A percentile compares a stretch with the other conserved stretches of the same genome.
Conservation (phyloP, 2,113 vertebrate genomes). For the Nesoenas mayeri region DNA sequence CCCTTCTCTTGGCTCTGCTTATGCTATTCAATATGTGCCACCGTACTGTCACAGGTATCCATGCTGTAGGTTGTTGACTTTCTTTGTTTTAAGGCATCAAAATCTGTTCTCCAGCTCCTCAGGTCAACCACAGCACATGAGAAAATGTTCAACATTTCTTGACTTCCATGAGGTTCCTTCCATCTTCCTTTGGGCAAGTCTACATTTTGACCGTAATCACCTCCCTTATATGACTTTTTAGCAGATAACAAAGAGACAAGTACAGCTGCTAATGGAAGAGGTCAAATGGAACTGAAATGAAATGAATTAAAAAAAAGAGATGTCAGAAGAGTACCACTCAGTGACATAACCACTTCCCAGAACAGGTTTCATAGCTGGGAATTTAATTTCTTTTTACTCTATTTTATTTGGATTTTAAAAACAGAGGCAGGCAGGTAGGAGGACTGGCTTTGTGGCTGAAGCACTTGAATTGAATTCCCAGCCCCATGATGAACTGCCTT, state of each 20-base stretch:
- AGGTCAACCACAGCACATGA: neutral
- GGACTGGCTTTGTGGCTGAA: neutral
- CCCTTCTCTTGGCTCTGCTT: neutral
- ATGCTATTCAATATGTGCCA: neutral
- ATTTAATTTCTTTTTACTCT: neutral
- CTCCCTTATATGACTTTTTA: neutral
- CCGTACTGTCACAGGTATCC: neutral
- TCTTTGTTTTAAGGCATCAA: neutral
- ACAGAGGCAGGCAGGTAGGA: neutral
- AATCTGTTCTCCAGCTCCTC: neutral
- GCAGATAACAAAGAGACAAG: conserved; percentile 24
- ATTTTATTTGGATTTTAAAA: conserved; percentile 13
- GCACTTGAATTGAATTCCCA: neutral
- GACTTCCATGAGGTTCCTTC: neutral
- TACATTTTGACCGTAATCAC: neutral
- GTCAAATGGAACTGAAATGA: conserved; percentile 14
- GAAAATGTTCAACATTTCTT: neutral
- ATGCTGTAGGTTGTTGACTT: neutral
- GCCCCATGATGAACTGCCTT: neutral
- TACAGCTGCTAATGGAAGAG: conserved; percentile 13
- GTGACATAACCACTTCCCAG: neutral
- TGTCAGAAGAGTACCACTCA: neutral
- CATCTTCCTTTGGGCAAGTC: neutral
- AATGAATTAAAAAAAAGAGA: conserved; percentile 8
- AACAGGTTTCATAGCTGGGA: neutral